Conservation (phyloP, 2,888 invertebrate genomes). For the Callinectes sapidus region DNA sequence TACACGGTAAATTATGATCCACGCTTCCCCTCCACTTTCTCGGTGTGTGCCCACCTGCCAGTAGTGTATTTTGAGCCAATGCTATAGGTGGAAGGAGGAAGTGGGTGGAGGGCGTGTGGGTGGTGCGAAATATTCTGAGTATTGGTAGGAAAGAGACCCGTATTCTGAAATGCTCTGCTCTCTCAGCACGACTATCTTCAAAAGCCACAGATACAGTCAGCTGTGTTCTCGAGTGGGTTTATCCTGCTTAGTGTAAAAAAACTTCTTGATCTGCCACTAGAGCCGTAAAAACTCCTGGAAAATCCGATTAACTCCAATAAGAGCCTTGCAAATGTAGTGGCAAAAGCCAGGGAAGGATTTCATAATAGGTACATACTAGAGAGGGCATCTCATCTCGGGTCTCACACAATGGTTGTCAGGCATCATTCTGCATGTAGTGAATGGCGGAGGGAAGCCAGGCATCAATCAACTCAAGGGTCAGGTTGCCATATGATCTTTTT, state of each 20-base stretch:
- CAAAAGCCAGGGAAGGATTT: no score
- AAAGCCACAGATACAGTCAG: no score
- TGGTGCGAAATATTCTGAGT: constrained; percentile 4
- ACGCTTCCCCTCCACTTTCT: not conserved
- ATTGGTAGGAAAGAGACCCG: not conserved
- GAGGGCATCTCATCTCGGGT: not conserved
- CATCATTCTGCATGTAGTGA: not conserved
- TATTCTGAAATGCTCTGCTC: no score
- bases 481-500: constrained; percentile 13
- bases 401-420: not conserved
- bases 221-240: no score
- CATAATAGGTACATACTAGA: not conserved
- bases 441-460: not conserved
- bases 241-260: no score
- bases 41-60: constrained; percentile 19
- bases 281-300: no score
- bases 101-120: constrained; percentile 27
- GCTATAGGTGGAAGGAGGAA: constrained; percentile 30
- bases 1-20: constrained; percentile 1
- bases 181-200: no score
- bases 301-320: no score
- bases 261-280: no score
- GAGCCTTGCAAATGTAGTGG: no score
- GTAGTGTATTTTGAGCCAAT: constrained; percentile 2
- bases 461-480: not conserved